phyloP scores from a whole-genome alignment of 2,888 invertebrate genomes.

The Parapristionchus giblindavisi region DNA sequence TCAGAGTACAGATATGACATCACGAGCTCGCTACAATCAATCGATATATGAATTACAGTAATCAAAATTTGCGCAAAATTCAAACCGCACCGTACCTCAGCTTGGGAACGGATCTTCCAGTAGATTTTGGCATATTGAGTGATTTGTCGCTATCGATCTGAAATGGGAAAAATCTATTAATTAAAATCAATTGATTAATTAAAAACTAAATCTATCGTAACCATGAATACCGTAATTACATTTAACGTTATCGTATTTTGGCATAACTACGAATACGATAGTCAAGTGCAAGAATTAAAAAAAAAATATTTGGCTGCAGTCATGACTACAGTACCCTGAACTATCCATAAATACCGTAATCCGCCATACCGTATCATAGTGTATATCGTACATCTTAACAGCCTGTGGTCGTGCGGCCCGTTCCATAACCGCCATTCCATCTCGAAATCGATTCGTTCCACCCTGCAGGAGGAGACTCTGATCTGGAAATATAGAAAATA shows the following conservation, averaged over 20 bases:
- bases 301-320: constrained; percentile 2
- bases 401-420: constrained; percentile 21
- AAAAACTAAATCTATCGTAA: too few species aligned
- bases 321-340: too few species aligned
- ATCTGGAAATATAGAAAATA: constrained; percentile 27
- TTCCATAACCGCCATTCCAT: constrained; percentile 34
- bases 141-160: background rate
- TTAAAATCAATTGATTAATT: too few species aligned
- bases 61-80: background rate
- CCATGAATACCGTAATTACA: too few species aligned
- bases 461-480: constrained; percentile 12
- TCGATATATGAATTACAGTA: background rate
- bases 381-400: constrained; percentile 23
- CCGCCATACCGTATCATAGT: background rate
- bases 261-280: too few species aligned
- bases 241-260: too few species aligned
- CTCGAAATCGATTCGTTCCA: constrained; percentile 20
- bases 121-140: background rate
- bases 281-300: too few species aligned
- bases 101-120: constrained; percentile 24
- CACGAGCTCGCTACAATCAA: constrained; percentile 1
- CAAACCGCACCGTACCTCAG: constrained; percentile 11
- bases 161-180: too few species aligned
- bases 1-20: background rate
- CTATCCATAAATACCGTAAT: constrained; percentile 5